Conservation (phyloP, 2,888 invertebrate species). For the Melinaea menophilus region DNA sequence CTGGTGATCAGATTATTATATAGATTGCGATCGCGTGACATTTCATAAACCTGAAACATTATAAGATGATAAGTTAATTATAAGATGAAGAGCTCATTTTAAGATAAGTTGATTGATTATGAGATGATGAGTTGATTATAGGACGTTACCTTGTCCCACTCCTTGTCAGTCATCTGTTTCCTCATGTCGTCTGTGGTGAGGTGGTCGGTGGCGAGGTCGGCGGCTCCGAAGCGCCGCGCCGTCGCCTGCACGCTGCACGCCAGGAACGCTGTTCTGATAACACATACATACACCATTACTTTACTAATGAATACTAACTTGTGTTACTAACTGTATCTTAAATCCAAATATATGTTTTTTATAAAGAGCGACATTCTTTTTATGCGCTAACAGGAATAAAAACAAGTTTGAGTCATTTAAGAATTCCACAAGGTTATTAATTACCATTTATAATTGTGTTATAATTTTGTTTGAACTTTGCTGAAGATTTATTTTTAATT, state of each 20-base stretch:
- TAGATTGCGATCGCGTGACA: conserved; percentile 95
- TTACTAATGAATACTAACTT: no score
- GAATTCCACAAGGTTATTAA: no score
- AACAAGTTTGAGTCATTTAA: no score
- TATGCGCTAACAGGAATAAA: no score
- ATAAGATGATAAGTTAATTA: background rate
- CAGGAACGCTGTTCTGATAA: conserved; percentile 89
- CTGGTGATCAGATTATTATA: conserved; percentile 93
- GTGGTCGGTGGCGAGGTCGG: conserved; percentile 90
- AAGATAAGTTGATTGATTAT: background rate
- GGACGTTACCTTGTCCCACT: conserved; percentile 87
- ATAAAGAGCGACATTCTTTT: no score
- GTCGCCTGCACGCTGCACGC: conserved; percentile 95
- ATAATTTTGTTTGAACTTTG: no score
- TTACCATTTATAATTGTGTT: no score
- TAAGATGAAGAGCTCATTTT: background rate
- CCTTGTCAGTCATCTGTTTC: conserved; percentile 94
- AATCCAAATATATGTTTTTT: no score
- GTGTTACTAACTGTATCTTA: no score
- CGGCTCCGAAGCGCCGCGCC: conserved; percentile 91
- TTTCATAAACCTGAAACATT: conserved; percentile 86
- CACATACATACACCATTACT: no score
- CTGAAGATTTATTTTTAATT: no score
- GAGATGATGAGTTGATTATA: background rate
- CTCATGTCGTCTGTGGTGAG: conserved; percentile 94